Conservation (phyloP, 2,797 vertebrate genomes). For the Darevskia mixta region DNA sequence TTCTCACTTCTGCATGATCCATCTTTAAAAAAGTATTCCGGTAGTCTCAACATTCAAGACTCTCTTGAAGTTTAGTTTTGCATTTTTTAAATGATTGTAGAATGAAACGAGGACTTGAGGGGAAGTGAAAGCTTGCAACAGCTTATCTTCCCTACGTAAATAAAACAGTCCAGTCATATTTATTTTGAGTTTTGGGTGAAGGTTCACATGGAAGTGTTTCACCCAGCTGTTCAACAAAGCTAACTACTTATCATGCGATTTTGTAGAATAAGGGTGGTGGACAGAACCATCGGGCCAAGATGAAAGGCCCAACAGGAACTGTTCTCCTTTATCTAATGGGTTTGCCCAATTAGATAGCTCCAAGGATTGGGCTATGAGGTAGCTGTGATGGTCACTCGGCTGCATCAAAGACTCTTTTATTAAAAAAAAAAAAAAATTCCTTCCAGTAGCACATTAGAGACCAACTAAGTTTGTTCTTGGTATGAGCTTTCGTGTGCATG, state of each 20-base stretch:
- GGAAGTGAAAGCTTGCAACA: conserved; percentile 2
- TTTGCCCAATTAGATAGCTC: not conserved
- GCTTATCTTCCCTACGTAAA: conserved; percentile 16
- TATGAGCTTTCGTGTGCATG: no score
- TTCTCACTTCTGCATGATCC: not conserved
- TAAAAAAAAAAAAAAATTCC: no score
- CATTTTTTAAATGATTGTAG: not conserved
- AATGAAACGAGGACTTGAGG: not conserved
- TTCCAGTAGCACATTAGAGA: no score
- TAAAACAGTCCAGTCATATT: conserved; percentile 12
- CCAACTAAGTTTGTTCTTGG: no score
- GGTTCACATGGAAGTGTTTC: conserved; percentile 28
- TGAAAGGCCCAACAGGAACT: not conserved
- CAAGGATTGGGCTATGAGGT: not conserved
- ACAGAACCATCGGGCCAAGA: not conserved
- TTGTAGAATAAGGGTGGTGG: conserved; percentile 21
- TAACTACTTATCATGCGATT: conserved; percentile 17
- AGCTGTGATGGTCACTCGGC: not conserved
- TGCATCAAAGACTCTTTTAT: not conserved
- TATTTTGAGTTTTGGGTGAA: conserved; percentile 23
- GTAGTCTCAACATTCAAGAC: no score
- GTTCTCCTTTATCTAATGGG: not conserved
- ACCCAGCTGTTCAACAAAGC: not conserved
- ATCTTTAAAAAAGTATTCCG: not conserved
- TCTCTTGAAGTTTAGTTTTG: not conserved